Evolutionary conservation across 2,888 invertebrate species (phyloP).

Genomic region (Ophion slaviceki): DNA sequence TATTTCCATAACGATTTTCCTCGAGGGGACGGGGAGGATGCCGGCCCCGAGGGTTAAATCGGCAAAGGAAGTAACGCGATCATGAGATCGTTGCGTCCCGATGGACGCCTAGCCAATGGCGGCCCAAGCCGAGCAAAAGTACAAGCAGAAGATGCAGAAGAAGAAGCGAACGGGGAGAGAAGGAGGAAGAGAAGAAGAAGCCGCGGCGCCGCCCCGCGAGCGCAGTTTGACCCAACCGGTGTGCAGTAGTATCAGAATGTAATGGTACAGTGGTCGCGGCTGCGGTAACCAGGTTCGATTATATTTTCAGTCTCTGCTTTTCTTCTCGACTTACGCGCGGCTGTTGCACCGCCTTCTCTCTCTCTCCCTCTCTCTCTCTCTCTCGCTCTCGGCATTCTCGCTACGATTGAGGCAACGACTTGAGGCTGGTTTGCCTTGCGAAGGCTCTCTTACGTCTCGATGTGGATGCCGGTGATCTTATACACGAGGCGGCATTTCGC

Average conservation of each 20-base stretch:
- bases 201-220: slow-evolving; percentile 19
- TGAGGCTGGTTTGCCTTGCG: slow-evolving; percentile 76
- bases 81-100: slow-evolving; percentile 64
- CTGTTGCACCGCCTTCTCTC: slow-evolving; percentile 23
- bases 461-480: slow-evolving; percentile 59
- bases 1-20: slow-evolving; percentile 3
- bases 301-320: slow-evolving; percentile 70
- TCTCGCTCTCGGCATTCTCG: slow-evolving; percentile 53
- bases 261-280: slow-evolving; percentile 27
- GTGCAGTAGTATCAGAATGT: slow-evolving; percentile 29
- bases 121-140: slow-evolving; percentile 44
- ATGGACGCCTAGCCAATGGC: slow-evolving; percentile 45
- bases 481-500: slow-evolving; percentile 27
- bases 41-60: slow-evolving; percentile 24
- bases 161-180: slow-evolving; percentile 39
- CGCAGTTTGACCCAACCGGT: slow-evolving; percentile 31
- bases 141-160: slow-evolving; percentile 20
- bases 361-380: slow-evolving; percentile 13
- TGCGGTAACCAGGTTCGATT: slow-evolving; percentile 61
- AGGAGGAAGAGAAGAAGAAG: slow-evolving; percentile 39
- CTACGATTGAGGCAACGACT: slow-evolving; percentile 61
- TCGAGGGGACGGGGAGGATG: background rate
- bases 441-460: slow-evolving; percentile 74
- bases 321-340: background rate
- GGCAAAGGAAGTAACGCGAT: slow-evolving; percentile 75